phyloP scores from a whole-genome alignment of 1,140 invertebrate species.

The Ceratina japonica region DNA sequence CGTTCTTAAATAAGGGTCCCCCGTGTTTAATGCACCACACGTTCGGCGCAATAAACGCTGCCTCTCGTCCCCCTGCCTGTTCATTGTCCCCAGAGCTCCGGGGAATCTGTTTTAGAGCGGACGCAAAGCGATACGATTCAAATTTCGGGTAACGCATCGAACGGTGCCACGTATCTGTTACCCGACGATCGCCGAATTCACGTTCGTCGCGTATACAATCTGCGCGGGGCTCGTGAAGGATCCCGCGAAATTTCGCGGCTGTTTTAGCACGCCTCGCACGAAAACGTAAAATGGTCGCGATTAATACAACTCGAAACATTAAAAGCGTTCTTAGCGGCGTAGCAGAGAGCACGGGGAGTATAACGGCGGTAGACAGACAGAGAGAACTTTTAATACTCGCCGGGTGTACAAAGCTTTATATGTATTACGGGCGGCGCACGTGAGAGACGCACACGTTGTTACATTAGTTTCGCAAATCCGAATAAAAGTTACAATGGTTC shows the following conservation, averaged over 20 bases:
- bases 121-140: not conserved
- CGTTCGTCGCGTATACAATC: too few species aligned
- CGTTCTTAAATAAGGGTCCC: slow-evolving; percentile 1
- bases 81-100: not conserved
- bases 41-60: slow-evolving; percentile 15
- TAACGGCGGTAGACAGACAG: not conserved
- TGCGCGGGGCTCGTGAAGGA: not conserved
- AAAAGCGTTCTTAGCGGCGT: slow-evolving; percentile 47
- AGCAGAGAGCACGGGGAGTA: not conserved
- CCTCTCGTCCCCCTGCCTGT: not conserved
- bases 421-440: not conserved
- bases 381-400: slow-evolving; percentile 37
- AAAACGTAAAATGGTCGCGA: slow-evolving; percentile 33
- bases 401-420: slow-evolving; percentile 28
- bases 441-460: not conserved
- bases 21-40: not conserved
- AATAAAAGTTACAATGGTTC: slow-evolving; percentile 16
- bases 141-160: not conserved
- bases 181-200: not conserved
- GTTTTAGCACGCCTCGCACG: not conserved
- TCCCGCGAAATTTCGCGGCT: slow-evolving; percentile 11
- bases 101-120: not conserved
- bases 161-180: not conserved
- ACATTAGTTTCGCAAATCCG: slow-evolving; percentile 10
- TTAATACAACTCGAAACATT: slow-evolving; percentile 55